phyloP scores from a whole-genome alignment of 2,797 vertebrate species.

The Uromys caudimaculatus region DNA sequence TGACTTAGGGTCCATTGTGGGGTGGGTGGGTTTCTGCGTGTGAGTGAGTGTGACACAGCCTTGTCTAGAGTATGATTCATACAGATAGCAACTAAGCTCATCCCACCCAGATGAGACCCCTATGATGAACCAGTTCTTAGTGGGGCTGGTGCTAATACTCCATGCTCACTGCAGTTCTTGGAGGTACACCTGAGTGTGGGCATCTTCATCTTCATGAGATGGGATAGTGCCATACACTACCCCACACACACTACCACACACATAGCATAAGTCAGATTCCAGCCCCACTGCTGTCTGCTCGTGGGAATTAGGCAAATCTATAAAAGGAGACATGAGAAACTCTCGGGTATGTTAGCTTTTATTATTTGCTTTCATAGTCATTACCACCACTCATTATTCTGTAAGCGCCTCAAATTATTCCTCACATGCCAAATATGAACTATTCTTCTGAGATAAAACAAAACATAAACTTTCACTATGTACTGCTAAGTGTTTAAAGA shows the following conservation, averaged over 20 bases:
- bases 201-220: background rate
- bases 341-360: background rate
- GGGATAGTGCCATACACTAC: fast-evolving
- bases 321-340: background rate
- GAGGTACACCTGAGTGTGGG: no score
- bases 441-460: background rate
- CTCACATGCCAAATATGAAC: background rate
- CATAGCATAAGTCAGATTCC: fast-evolving
- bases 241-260: fast-evolving
- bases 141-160: background rate
- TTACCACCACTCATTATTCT: background rate
- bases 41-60: background rate
- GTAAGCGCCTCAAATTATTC: background rate
- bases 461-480: background rate
- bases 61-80: background rate
- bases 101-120: fast-evolving
- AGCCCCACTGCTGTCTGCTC: background rate
- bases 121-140: background rate
- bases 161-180: fast-evolving
- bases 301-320: background rate
- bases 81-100: no score
- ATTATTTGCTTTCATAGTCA: background rate
- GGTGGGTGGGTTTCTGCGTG: fast-evolving
- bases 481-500: conserved; percentile 8
- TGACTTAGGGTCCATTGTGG: background rate